Evolutionary conservation across 2,888 invertebrate species (phyloP).

Genomic region (Melieria picta): DNA sequence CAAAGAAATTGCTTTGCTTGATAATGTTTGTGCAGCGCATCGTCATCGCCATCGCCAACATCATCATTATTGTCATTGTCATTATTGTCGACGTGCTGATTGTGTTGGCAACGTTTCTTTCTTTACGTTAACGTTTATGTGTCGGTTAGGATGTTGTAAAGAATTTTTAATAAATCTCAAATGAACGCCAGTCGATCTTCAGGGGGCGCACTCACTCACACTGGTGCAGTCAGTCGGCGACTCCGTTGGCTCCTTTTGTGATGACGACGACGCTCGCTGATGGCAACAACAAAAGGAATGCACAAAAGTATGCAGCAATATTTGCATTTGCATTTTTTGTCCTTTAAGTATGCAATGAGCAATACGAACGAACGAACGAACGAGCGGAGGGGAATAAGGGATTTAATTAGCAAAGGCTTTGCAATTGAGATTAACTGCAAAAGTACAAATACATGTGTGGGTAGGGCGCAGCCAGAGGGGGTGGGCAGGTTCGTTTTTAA

Average conservation of each 20-base stretch:
- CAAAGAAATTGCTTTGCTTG: constrained; percentile 29
- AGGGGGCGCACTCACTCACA: constrained; percentile 13
- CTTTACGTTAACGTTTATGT: constrained; percentile 33
- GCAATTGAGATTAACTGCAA: constrained; percentile 20
- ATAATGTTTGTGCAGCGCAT: constrained; percentile 3
- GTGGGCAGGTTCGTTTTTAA: too few relatives aligned
- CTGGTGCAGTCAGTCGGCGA: too few relatives aligned
- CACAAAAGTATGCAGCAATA: constrained; percentile 48
- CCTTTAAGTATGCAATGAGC: constrained; percentile 20
- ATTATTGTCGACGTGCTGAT: neutral
- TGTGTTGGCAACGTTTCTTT: constrained; percentile 17
- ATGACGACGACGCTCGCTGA: neutral
- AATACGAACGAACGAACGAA: neutral
- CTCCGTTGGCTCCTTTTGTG: too few relatives aligned
- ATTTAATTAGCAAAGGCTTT: constrained; percentile 63
- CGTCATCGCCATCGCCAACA: neutral
- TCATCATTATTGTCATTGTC: neutral
- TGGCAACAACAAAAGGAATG: constrained; percentile 37
- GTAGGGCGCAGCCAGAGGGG: too few relatives aligned
- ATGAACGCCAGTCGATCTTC: constrained; percentile 54
- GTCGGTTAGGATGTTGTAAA: constrained; percentile 47
- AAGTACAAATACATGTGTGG: too few relatives aligned
- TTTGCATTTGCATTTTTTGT: constrained; percentile 38
- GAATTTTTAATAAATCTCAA: constrained; percentile 66
- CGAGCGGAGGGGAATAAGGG: constrained; percentile 51